Evolutionary conservation across 2,797 vertebrate species (phyloP).

Genomic region (Danio tinwini): DNA sequence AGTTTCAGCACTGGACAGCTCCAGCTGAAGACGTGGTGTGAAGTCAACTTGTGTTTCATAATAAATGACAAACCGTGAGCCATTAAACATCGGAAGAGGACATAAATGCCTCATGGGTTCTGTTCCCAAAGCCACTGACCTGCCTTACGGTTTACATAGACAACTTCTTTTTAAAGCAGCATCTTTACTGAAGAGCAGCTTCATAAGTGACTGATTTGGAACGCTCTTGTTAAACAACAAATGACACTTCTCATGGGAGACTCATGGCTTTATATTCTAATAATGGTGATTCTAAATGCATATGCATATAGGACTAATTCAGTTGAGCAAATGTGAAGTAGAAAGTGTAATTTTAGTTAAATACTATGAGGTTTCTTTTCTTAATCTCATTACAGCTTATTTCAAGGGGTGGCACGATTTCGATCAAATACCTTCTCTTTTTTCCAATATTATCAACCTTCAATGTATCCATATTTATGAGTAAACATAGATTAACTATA

Average conservation of each 20-base stretch:
- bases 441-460: too few relatives aligned
- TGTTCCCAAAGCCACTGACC: background rate
- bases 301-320: background rate
- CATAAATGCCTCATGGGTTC: background rate
- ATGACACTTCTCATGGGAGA: background rate
- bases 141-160: background rate
- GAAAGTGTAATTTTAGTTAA: too few relatives aligned
- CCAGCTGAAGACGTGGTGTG: constrained; percentile 15
- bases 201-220: constrained; percentile 14
- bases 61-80: background rate
- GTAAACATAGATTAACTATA: too few relatives aligned
- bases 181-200: background rate
- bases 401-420: too few relatives aligned
- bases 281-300: background rate
- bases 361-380: too few relatives aligned
- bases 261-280: background rate
- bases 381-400: too few relatives aligned
- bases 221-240: background rate
- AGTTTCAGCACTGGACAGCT: constrained; percentile 55
- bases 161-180: constrained; percentile 9
- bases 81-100: background rate
- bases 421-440: too few relatives aligned
- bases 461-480: too few relatives aligned
- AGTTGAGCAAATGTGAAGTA: too few relatives aligned
- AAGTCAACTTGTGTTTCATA: background rate